Evolutionary conservation across 2,797 vertebrate species (phyloP), one percentile per base, ranked within the genome.

Genomic region (Liasis olivaceus): DNA sequence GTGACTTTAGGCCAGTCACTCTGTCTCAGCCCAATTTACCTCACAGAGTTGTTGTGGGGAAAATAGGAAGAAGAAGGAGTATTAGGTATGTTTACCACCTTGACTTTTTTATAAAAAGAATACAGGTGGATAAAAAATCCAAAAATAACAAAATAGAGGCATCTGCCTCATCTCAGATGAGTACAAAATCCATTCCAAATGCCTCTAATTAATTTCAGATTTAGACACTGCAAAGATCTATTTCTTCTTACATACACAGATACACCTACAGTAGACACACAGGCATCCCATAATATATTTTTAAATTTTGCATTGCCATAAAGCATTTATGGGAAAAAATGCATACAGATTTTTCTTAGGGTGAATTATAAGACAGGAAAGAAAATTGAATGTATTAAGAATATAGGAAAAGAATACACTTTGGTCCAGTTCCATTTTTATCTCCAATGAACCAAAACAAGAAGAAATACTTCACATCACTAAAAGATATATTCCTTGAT

Each of bases 271-370:
- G 64, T 15, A 17, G 62, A 86, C 42, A 87, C 11, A 58, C 5
- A 81, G 72, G 12, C 20, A 47, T 93, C 84, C 58, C 92, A 92
- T 92, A 95, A 92, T 31, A 51, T 28, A 81, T 89, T 94, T 95
- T 90, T 63, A 51, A 94, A 5, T 47, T 92, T 9, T 85, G 86
- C 91, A n/a, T 84, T 93, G 69, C 93, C 90, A 90, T 88, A 88
- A 1, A 22, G 87, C n/a, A 60, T 36, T 77, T 88, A 58, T 62
- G n/a, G 94, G 24, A 28, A 91, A 4, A 89, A 11, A 69, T 22
- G 87, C 3, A 93, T 1, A 56, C 84, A 92, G 89, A 90, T 90
- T 93, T 87, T 66, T 94, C 92, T 81, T 84, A 88, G 64, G 89
- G 69, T 62, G 60, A 92, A 91, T 90, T 84, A 17, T 56, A 94